Conservation (phyloP, 2,888 invertebrate genomes). For the Celastrina argiolus region DNA sequence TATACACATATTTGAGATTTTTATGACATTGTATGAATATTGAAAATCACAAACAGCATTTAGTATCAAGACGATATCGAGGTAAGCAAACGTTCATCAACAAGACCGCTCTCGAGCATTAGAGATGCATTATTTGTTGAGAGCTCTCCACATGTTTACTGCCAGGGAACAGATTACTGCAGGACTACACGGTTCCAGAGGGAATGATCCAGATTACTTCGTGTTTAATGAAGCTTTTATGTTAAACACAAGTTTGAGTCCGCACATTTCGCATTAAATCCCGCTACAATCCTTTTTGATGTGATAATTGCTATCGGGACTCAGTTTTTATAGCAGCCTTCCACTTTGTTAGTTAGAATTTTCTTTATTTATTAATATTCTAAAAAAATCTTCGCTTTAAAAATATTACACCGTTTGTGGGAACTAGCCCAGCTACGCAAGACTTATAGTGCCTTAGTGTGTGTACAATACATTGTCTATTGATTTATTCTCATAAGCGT, state of each 20-base stretch:
- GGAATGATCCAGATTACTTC: conserved; percentile 17
- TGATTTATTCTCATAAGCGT: no score
- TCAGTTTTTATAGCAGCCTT: not conserved
- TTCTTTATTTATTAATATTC: no score
- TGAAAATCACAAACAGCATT: not conserved
- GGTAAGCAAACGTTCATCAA: conserved; percentile 10
- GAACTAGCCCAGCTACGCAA: no score
- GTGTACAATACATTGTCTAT: no score
- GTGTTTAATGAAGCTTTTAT: conserved; percentile 20
- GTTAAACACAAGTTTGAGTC: conserved; percentile 14
- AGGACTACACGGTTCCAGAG: not conserved
- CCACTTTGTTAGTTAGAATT: no score
- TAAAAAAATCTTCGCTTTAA: no score
- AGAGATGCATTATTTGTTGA: conserved; percentile 21
- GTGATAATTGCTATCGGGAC: not conserved
- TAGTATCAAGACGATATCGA: conserved; percentile 6
- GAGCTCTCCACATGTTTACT: conserved; percentile 10
- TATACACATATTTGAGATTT: no score
- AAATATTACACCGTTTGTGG: no score
- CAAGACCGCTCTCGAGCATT: not conserved
- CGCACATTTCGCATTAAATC: not conserved
- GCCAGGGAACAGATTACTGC: conserved; percentile 1
- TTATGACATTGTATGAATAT: no score
- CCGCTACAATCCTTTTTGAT: not conserved
- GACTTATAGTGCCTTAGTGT: no score